Evolutionary conservation across 2,113 vertebrate species (phyloP), one percentile per base, ranked within the genome.

Genomic region (Pelobates fuscus): DNA sequence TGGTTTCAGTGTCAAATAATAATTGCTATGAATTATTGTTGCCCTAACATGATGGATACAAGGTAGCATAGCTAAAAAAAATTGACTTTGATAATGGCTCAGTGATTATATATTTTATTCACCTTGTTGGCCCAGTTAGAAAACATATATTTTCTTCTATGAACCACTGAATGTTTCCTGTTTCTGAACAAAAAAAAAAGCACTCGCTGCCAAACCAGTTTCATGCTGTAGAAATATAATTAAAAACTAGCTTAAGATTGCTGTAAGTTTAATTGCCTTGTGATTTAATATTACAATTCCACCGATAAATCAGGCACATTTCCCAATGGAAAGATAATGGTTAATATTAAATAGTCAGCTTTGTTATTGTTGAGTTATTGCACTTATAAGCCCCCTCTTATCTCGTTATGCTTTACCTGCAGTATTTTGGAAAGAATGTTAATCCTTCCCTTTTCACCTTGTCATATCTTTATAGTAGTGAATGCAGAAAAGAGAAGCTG

Each of bases 171-270:
- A 60, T 18, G 27, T 54, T 67, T 27, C 29, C 72, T 29, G 46
- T 74, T 75, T 67, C 23, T 52, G n/a, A 27, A 7, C 17, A n/a
- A 54, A 61, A 49, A 68, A 41, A 66, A 67, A 73, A 18, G 3
- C 41, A 24, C 46, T 52, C 30, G 27, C 73, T 68, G 73, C 73
- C 73, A 77, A 77, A 44, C 37, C 43, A 61, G 37, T 60, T 61
- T 61, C 65, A 23, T 59, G 65, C 73, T 57, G 26, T 61, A 68
- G 55, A 68, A 67, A 68, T 41, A 77, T 77, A 77, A 77, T 77
- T 77, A 77, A 77, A 77, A 77, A 68, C 43, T 68, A 64, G 55
- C 64, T 61, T 67, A 76, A 61, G 30, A 75, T 68, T 60, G 25
- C 27, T 52, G 26, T 77, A 52, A n/a, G 27, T 68, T 77, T 77